Conservation (phyloP, 2,113 vertebrate species). For the Solenodon paradoxus region DNA sequence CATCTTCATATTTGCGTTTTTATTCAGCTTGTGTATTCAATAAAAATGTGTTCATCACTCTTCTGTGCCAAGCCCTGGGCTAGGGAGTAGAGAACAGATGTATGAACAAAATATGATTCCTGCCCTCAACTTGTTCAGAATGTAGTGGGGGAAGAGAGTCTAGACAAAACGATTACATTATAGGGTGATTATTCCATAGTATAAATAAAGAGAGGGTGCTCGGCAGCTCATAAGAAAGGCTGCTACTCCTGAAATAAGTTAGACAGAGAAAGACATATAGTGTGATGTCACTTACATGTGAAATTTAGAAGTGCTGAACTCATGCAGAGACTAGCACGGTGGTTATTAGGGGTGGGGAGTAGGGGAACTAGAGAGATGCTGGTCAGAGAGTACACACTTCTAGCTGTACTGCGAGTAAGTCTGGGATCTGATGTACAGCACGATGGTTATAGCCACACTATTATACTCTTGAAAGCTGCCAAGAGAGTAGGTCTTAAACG, state of each 20-base stretch:
- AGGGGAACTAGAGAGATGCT: background rate
- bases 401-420: background rate
- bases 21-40: background rate
- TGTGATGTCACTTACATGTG: background rate
- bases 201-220: background rate
- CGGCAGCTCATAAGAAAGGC: background rate
- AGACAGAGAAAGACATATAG: background rate
- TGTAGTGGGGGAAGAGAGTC: background rate
- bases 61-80: background rate
- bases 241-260: background rate
- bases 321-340: background rate
- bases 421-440: background rate
- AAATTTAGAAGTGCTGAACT: background rate
- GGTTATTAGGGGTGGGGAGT: background rate
- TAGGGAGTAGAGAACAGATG: background rate
- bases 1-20: background rate
- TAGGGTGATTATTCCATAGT: background rate
- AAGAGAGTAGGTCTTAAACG: background rate
- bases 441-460: background rate
- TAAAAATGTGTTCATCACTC: background rate
- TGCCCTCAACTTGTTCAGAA: background rate
- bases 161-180: background rate
- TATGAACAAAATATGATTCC: background rate
- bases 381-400: background rate
- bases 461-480: background rate